Base-by-base conservation (phyloP, 2,888 invertebrate species). In the Tuta absoluta region DNA sequence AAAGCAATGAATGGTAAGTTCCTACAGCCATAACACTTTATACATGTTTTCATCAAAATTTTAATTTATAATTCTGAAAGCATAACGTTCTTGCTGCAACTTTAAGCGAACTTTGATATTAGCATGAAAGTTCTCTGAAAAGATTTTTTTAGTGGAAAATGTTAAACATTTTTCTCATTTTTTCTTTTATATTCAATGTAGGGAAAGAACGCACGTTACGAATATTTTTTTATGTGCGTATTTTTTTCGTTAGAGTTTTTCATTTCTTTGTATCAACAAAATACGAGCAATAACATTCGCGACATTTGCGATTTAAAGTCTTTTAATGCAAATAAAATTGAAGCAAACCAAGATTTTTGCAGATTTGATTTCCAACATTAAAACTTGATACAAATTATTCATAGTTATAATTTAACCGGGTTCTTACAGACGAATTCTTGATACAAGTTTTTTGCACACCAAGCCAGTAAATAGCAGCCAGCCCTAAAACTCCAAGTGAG, bases 401-500 rank as follows among this genome's bases (percentile, higher is more conserved):
- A n/a, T n/a, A n/a, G n/a, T n/a, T n/a, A n/a, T n/a, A n/a, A n/a
- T n/a, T n/a, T n/a, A 28, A 28, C 28, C 28, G 28, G 28, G 19
- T 19, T 19, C 17, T 2, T 48, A 2, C 17, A 48, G 4, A n/a
- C n/a, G n/a, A n/a, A n/a, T n/a, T n/a, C n/a, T n/a, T 10, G n/a
- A 14, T 12, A 23, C 7, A 24, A 11, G 0, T 4, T 17, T 28
- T 24, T 53, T 28, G 23, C 24, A 33, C n/a, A 33, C 4, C n/a
- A 24, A n/a, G 14, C 24, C n/a, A 1, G 14, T 56, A 0, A 53
- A 12, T 14, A n/a, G n/a, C 24, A 11, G 23, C 24, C 17, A n/a
- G 24, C 56, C 56, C 56, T 53, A 28, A 56, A 56, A 56, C 23
- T n/a, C 23, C n/a, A 61, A 53, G 53, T 41, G 53, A 60, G 66